Evolutionary conservation across 2,797 vertebrate genomes (phyloP), one percentile per base, ranked within the genome.

Genomic region (Xenopus petersii): DNA sequence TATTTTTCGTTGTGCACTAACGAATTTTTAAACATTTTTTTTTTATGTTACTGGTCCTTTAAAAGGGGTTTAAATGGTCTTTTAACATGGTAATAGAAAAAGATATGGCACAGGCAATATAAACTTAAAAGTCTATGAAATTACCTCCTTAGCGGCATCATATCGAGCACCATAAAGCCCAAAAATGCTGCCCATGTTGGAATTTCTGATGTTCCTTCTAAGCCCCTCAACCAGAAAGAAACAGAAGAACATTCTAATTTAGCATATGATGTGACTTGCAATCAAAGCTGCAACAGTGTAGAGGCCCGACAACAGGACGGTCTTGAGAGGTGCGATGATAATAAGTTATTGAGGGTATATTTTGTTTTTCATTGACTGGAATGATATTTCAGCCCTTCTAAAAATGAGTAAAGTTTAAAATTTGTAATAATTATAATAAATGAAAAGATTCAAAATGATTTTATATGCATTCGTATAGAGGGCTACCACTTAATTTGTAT

Each of bases 131-230:
- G 49, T 13, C 15, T 72, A 30, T 30, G n/a, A 47, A 0, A 75
- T 77, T 79, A 26, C 63, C 84, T 75, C 80, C 78, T 82, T 82
- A 87, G 83, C 68, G 16, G 80, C 75, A 46, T 77, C 79, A 55
- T 75, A 48, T 81, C 82, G 66, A 83, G 82, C 79, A 82, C 73
- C 67, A 66, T 83, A 81, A 82, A 77, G 68, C 76, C 72, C 71
- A 81, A 83, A 80, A 80, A 81, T 67, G 49, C 16, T 73, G 66
- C 81, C 30, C 82, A 75, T 83, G 10, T 49, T 17, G 46, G 48
- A 24, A 65, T 3, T 15, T 70, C 42, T 79, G 85, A 81, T 68
- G 80, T 56, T 55, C 80, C 83, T 67, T 75, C 80, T 80, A 81
- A 61, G 21, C 62, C 49, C 55, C 33, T 46, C 21, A 12, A 79